These are phyloP conservation scores for Zaprionus gabonicus DNA, from an alignment of 1,140 invertebrate genomes.

Conservation along the genomic window DNA sequence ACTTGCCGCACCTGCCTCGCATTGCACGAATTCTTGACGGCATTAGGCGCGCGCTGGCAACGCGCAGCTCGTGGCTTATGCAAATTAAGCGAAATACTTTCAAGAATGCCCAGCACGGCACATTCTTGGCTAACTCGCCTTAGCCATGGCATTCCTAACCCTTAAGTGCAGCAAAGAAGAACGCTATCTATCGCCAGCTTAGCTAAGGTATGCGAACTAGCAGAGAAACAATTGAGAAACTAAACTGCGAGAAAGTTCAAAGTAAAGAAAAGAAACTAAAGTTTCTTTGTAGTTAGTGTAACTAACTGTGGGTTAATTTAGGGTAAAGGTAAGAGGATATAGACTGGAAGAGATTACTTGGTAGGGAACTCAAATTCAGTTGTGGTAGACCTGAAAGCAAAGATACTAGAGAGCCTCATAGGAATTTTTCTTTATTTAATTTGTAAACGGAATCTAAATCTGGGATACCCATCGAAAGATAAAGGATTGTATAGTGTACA, in stretches of 20 bases:
- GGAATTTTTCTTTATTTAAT: too few species aligned
- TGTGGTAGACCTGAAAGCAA: too few species aligned
- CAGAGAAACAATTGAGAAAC: not conserved
- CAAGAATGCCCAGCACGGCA: slow-evolving; percentile 45
- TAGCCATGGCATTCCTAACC: slow-evolving; percentile 1
- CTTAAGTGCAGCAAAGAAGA: not conserved
- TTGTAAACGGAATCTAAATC: too few species aligned
- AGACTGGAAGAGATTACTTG: not conserved
- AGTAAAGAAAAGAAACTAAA: not conserved
- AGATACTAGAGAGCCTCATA: too few species aligned
- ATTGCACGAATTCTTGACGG: slow-evolving; percentile 63
- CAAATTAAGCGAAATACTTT: slow-evolving; percentile 44
- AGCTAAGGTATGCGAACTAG: not conserved
- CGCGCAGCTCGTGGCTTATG: slow-evolving; percentile 29
- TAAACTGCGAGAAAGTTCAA: not conserved
- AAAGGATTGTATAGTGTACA: too few species aligned
- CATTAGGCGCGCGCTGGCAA: slow-evolving; percentile 44
- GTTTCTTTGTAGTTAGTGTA: not conserved
- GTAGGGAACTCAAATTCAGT: too few species aligned
- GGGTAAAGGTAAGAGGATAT: not conserved
- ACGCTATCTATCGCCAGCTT: slow-evolving; percentile 4
- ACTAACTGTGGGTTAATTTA: not conserved
- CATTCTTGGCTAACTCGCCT: slow-evolving; percentile 29
- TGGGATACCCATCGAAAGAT: too few species aligned
- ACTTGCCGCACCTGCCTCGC: not conserved